Evolutionary conservation across 2,797 vertebrate species (phyloP).

Genomic region (Syngnathus acus): DNA sequence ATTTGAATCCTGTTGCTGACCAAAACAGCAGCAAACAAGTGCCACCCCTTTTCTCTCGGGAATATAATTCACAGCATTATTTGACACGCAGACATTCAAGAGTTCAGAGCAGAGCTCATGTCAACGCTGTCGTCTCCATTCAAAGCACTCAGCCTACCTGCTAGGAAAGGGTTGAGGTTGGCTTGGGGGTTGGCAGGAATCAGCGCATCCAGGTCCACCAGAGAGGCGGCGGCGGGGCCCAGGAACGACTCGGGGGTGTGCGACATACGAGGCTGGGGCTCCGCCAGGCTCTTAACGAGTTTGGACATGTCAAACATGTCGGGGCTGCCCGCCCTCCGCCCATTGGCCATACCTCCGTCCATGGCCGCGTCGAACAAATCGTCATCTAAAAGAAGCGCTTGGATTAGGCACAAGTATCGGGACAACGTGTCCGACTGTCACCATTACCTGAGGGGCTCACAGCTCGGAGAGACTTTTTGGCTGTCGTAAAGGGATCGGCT

Average conservation of each 20-base stretch:
- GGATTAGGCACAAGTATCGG: background rate
- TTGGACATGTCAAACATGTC: conserved; percentile 74
- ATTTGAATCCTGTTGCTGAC: background rate
- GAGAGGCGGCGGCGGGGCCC: conserved; percentile 79
- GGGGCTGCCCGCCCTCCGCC: conserved; percentile 62
- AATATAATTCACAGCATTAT: too few species aligned
- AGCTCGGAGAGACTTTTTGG: conserved; percentile 31
- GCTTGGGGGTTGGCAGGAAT: conserved; percentile 66
- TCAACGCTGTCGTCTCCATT: background rate
- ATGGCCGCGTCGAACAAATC: conserved; percentile 82
- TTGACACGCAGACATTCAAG: too few species aligned
- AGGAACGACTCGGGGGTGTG: conserved; percentile 85
- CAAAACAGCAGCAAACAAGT: background rate
- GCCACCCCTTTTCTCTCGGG: too few species aligned
- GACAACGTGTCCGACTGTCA: background rate
- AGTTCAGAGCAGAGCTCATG: too few species aligned
- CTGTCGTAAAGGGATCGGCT: conserved; percentile 57
- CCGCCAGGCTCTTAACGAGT: conserved; percentile 72
- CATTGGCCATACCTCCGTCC: conserved; percentile 72
- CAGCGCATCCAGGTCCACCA: conserved; percentile 86
- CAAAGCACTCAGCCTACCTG: conserved; percentile 37
- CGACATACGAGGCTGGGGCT: conserved; percentile 59
- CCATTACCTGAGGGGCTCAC: conserved; percentile 66
- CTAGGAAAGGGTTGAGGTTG: conserved; percentile 86
- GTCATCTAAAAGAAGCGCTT: conserved; percentile 64